Evolutionary conservation across 2,797 vertebrate genomes (phyloP).

Genomic region (Philypnodon macrostomus): DNA sequence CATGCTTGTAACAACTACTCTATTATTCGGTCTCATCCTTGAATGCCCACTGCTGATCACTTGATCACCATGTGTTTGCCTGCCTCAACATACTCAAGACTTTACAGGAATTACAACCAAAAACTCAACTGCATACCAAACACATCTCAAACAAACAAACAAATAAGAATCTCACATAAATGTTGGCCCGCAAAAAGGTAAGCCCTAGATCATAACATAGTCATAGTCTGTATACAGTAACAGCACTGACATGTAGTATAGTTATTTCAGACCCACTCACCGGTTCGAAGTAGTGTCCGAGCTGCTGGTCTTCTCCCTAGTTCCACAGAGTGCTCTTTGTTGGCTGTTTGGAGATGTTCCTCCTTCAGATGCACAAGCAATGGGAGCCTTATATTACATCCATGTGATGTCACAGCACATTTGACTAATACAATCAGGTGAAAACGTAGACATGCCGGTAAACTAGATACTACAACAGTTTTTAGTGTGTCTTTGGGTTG

Average conservation of each 20-base stretch:
- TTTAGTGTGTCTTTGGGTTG: constrained; percentile 1
- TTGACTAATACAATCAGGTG: constrained; percentile 73
- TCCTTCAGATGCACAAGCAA: constrained; percentile 68
- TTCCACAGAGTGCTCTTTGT: constrained; percentile 72
- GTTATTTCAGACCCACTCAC: constrained; percentile 55
- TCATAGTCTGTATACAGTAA: not conserved
- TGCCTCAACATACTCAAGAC: constrained; percentile 41
- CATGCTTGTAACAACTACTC: constrained; percentile 58
- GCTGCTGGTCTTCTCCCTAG: constrained; percentile 46
- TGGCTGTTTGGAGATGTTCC: constrained; percentile 65
- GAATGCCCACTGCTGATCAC: constrained; percentile 69
- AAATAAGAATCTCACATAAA: not conserved
- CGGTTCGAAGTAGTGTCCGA: constrained; percentile 44
- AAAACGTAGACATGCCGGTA: constrained; percentile 35
- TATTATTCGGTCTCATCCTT: constrained; percentile 62
- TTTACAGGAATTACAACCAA: constrained; percentile 43
- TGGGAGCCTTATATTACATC: constrained; percentile 70
- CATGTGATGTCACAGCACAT: constrained; percentile 81
- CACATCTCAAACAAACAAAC: not conserved
- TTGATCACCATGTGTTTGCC: constrained; percentile 79
- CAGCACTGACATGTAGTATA: constrained; percentile 15
- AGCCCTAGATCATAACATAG: not conserved
- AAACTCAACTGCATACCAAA: constrained; percentile 1
- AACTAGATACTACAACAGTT: constrained; percentile 13
- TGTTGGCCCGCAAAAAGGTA: not conserved